Base-by-base conservation (phyloP, 2,888 invertebrate species). In the Flexamia atlantica region DNA sequence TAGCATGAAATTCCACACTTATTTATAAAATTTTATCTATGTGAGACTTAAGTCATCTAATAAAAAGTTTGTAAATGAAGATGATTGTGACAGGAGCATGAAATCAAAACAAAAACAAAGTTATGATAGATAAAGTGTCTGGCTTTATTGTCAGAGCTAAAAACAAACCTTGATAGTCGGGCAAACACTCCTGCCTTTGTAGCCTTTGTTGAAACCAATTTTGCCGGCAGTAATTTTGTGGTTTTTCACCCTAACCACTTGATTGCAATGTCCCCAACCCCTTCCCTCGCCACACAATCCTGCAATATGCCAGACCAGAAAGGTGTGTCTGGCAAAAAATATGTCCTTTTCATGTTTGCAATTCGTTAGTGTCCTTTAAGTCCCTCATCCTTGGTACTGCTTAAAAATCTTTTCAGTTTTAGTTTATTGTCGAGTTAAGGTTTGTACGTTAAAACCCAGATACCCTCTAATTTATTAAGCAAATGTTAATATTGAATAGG, bases 231-330 rank as follows among this genome's bases (percentile, higher is more conserved):
- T 70, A 70, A 70, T 40, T 40, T 40, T 70, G 70, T 70, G 70
- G 70, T 40, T 70, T 70, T 40, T 70, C 70, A 64, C 64, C 64
- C 70, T n/a, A 40, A 40, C 70, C 70, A 70, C 70, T 36, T 70
- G 70, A 70, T 70, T 70, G 70, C 68, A 30, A 68, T 30, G 17
- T 68, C 68, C 64, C 64, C 28, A 30, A 14, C 20, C 64, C 64
- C 14, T 64, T 14, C 14, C 30, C 14, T 30, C 20, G 30, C 64
- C 64, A 25, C 28, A 30, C 14, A 25, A 64, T 64, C 30, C 28
- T 64, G 7, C 30, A 17, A 64, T 30, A 64, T 64, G 14, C 30
- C 64, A 14, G 64, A 64, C 64, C 12, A 5, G 14, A 25, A 28
- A 12, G 3, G 64, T 3, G 23, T 2, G 23, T n/a, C 23, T 46